Percentiles rank a stretch among this genome's conserved stretches.
These are phyloP conservation scores for Aricia artaxerxes DNA, from an alignment of 2,888 invertebrate species.

Conservation along the genomic window DNA sequence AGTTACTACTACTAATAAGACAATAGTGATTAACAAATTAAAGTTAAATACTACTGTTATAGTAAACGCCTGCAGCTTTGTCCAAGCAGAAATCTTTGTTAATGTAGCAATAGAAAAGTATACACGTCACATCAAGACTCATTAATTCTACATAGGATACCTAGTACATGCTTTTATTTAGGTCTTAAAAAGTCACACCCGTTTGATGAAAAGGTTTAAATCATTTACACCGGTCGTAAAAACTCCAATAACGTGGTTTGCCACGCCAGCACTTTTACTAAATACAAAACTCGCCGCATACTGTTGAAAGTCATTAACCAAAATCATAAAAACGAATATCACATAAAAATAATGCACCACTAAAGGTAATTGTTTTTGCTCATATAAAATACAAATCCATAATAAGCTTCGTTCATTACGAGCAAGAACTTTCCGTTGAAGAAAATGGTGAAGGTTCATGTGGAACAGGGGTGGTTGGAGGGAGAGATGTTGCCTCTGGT, in stretches of 20 bases:
- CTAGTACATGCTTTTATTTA: too few species aligned
- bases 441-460: slow-evolving; percentile 46
- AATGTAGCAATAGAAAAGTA: not conserved
- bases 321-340: not conserved
- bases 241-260: too few species aligned
- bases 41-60: not conserved
- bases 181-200: too few species aligned
- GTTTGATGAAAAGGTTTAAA: too few species aligned
- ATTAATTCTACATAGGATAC: not conserved
- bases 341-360: not conserved
- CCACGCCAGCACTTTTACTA: too few species aligned
- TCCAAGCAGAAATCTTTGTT: not conserved
- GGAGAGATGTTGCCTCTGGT: slow-evolving; percentile 45
- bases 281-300: not conserved
- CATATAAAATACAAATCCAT: not conserved
- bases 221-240: too few species aligned
- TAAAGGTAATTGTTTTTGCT: slow-evolving; percentile 2
- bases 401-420: not conserved
- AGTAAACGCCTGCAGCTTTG: not conserved
- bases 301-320: not conserved
- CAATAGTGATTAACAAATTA: not conserved
- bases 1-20: not conserved
- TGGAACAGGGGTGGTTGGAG: slow-evolving; percentile 49
- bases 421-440: not conserved
- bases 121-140: too few species aligned